Percentiles rank a stretch among this genome's conserved stretches.
Evolutionary conservation across 2,113 vertebrate genomes (phyloP).

Genomic region (Fulmarus glacialis): DNA sequence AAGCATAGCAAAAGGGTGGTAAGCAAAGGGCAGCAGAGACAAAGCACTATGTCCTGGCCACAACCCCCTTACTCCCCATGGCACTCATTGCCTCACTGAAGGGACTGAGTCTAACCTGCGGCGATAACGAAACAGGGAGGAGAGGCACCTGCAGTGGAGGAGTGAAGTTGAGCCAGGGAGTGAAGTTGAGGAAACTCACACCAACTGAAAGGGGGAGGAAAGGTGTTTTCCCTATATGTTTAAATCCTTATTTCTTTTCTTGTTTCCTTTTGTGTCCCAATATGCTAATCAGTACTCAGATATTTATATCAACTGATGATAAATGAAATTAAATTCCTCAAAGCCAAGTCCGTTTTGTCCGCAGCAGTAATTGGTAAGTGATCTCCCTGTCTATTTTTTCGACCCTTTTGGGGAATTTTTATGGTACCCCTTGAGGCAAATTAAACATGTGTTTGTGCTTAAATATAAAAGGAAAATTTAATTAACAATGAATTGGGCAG

Average conservation of each 20-base stretch:
- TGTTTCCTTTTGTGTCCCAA: neutral
- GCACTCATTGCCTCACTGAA: neutral
- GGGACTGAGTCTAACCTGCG: neutral
- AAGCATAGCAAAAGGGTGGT: neutral
- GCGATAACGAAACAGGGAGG: neutral
- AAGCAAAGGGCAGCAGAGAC: neutral
- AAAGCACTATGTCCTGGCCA: neutral
- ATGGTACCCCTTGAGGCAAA: accelerated
- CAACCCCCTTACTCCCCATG: too few relatives aligned
- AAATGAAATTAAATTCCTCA: neutral
- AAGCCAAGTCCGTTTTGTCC: neutral
- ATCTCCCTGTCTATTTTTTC: neutral
- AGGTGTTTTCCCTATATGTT: neutral
- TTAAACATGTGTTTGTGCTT: neutral
- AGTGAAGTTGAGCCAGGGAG: neutral
- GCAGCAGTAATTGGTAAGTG: neutral
- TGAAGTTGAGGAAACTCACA: neutral
- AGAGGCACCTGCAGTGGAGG: neutral
- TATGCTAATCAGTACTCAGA: neutral
- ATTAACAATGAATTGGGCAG: neutral
- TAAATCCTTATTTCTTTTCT: neutral
- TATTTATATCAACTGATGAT: neutral
- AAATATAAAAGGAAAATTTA: neutral
- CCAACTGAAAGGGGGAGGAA: neutral
- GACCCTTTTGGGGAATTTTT: neutral